phyloP scores from a whole-genome alignment of 2,888 invertebrate species.

The Melanargia galathea region DNA sequence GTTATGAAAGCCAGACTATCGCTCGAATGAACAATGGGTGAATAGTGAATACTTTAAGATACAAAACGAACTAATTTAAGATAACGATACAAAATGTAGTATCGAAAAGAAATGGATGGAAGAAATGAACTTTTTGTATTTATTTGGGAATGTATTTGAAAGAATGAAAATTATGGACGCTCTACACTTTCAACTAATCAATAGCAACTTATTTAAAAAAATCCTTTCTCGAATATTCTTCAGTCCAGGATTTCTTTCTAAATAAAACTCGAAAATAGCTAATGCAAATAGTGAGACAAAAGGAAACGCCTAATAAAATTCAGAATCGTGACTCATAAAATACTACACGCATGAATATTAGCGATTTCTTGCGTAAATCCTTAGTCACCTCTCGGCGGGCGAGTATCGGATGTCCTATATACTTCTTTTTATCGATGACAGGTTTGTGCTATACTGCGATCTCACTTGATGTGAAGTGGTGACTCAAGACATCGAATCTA shows the following conservation, averaged over 20 bases:
- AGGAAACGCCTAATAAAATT: slow-evolving; percentile 20
- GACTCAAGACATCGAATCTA: background rate
- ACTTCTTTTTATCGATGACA: slow-evolving; percentile 17
- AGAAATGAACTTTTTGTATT: no score
- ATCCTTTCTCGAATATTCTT: no score
- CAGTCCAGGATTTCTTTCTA: background rate
- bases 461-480: slow-evolving; percentile 3
- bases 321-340: slow-evolving; percentile 14
- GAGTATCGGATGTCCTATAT: slow-evolving; percentile 27
- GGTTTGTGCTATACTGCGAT: slow-evolving; percentile 1
- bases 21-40: no score
- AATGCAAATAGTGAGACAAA: background rate
- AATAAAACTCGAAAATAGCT: background rate
- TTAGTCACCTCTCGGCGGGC: slow-evolving; percentile 18
- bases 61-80: no score
- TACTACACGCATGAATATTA: slow-evolving; percentile 20
- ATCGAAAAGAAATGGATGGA: no score
- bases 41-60: no score
- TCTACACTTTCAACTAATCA: no score
- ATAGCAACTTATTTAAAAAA: no score
- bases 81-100: no score
- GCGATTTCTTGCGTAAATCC: slow-evolving; percentile 25
- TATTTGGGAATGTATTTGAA: no score
- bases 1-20: no score
- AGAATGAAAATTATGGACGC: no score